Evolutionary conservation across 2,888 invertebrate genomes (phyloP).

Genomic region (Ashinkailepas kermadecensis): DNA sequence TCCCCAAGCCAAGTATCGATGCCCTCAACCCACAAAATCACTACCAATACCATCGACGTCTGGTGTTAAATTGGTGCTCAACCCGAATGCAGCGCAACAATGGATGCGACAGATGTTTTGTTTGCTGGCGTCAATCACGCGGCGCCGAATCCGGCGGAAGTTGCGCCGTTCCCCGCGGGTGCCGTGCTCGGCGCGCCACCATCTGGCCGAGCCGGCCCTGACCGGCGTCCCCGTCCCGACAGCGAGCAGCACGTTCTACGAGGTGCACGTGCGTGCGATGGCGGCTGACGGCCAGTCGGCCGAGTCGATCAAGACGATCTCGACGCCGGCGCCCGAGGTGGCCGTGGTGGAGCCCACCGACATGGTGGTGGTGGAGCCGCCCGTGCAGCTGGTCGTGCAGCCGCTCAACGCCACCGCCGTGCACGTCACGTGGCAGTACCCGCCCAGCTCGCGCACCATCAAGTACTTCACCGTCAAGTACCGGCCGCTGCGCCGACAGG

Average conservation of each 20-base stretch:
- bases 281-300: constrained; percentile 37
- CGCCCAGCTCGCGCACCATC: constrained; percentile 36
- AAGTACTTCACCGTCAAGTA: constrained; percentile 51
- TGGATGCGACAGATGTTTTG: too few species aligned
- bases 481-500: constrained; percentile 39
- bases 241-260: constrained; percentile 39
- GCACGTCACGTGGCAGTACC: constrained; percentile 49
- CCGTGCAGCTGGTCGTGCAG: constrained; percentile 47
- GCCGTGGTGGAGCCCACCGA: background rate
- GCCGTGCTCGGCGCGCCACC: too few species aligned
- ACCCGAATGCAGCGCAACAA: too few species aligned
- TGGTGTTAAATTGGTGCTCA: too few species aligned
- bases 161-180: too few species aligned
- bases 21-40: too few species aligned
- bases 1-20: too few species aligned
- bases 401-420: constrained; percentile 48
- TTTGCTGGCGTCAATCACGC: too few species aligned
- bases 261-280: constrained; percentile 38
- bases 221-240: constrained; percentile 41
- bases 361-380: constrained; percentile 37
- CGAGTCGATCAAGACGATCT: constrained; percentile 36
- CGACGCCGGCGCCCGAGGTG: constrained; percentile 35
- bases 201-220: constrained; percentile 34
- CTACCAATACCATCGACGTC: too few species aligned
- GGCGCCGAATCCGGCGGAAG: too few species aligned